Percentiles rank a stretch among this genome's conserved stretches.
phyloP scores from a whole-genome alignment of 2,113 vertebrate genomes.

The Saguinus midas region DNA sequence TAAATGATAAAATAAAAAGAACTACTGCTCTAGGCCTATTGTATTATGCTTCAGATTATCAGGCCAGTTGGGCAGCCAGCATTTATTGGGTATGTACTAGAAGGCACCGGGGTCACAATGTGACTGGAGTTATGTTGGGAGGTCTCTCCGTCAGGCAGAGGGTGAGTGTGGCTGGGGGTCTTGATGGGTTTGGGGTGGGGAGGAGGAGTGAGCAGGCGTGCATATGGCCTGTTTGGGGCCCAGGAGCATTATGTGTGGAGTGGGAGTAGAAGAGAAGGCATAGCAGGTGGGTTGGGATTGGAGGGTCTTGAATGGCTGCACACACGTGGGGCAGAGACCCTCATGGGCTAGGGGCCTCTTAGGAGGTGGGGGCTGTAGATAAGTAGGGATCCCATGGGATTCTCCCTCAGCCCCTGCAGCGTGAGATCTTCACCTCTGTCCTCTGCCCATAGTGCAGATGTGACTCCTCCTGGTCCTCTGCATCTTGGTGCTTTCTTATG shows the following conservation, averaged over 20 bases:
- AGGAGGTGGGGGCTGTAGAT: not conserved
- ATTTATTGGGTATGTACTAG: not conserved
- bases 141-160: not conserved
- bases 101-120: not conserved
- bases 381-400: not conserved
- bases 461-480: not conserved
- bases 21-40: not conserved
- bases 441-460: not conserved
- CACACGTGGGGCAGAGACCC: not conserved
- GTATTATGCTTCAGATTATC: not conserved
- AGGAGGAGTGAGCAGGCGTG: not conserved
- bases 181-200: not conserved
- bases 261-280: not conserved
- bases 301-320: not conserved
- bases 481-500: not conserved
- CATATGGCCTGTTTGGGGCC: not conserved
- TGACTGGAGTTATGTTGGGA: not conserved
- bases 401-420: not conserved
- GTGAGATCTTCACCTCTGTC: not conserved
- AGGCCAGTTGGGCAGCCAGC: not conserved
- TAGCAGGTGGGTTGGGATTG: not conserved
- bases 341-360: not conserved
- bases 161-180: not conserved
- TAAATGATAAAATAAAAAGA: too few relatives aligned
- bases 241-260: not conserved